Base-by-base conservation (phyloP, 35 echinoderm and acorn worm genomes). In the Ptychodera flava region DNA sequence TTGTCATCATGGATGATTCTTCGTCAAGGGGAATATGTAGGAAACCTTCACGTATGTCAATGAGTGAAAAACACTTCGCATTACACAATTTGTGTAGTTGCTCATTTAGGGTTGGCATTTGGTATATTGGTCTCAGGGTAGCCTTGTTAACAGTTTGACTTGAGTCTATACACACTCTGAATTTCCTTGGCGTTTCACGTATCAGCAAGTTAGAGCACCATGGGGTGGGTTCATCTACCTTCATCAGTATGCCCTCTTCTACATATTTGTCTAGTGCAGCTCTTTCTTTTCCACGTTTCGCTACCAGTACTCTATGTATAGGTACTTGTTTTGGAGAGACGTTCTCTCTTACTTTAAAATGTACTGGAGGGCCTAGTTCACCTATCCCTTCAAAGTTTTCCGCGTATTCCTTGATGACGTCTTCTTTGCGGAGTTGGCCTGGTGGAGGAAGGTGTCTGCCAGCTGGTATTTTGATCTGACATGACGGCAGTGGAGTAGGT, bases 1-100 rank as follows among this genome's bases (percentile, higher is more conserved):
- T 95, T 0, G 93, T 91, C 15, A 95, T 53, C 31, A 88, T 36
- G 34, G 85, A 88, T n/a, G 91, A 91, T 64, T 93, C n/a, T n/a
- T n/a, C n/a, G n/a, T n/a, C n/a, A n/a, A n/a, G n/a, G n/a, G n/a
- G n/a, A n/a, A n/a, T n/a, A n/a, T n/a, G n/a, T n/a, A n/a, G n/a
- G n/a, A n/a, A n/a, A n/a, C n/a, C n/a, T n/a, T n/a, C n/a, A n/a
- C n/a, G n/a, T n/a, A n/a, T n/a, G n/a, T n/a, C n/a, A n/a, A n/a
- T n/a, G n/a, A n/a, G n/a, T n/a, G n/a, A n/a, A n/a, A n/a, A n/a
- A n/a, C n/a, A n/a, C n/a, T n/a, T n/a, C n/a, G n/a, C n/a, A n/a
- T n/a, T n/a, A n/a, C n/a, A n/a, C n/a, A n/a, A n/a, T n/a, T n/a
- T n/a, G n/a, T n/a, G n/a, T n/a, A n/a, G n/a, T n/a, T n/a, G n/a